Conservation (phyloP, 2,888 invertebrate species). For the Ptychoptera contaminata region DNA sequence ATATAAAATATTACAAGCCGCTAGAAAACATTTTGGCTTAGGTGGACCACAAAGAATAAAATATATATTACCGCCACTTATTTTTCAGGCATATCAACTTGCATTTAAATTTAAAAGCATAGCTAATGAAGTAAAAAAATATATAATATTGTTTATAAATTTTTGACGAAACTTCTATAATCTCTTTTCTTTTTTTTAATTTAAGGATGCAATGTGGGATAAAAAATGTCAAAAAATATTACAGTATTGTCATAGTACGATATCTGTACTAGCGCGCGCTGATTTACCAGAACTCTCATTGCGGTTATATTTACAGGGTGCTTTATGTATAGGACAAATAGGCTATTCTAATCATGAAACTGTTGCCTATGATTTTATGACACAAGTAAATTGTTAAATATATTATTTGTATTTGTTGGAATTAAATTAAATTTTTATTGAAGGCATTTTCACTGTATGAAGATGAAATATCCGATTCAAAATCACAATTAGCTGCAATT, state of each 20-base stretch:
- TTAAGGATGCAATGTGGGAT: slow-evolving; percentile 86
- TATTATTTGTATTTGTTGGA: not conserved
- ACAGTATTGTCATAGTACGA: slow-evolving; percentile 93
- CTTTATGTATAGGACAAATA: slow-evolving; percentile 80
- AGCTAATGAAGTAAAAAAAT: slow-evolving; percentile 44
- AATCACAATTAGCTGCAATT: slow-evolving; percentile 90
- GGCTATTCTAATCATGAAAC: slow-evolving; percentile 91
- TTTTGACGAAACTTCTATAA: slow-evolving; percentile 30
- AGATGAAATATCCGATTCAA: slow-evolving; percentile 95
- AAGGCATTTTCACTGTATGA: slow-evolving; percentile 93
- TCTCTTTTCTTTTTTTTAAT: slow-evolving; percentile 21
- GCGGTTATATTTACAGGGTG: slow-evolving; percentile 88
- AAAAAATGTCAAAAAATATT: slow-evolving; percentile 97
- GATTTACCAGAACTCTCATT: slow-evolving; percentile 88
- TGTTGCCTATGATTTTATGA: slow-evolving; percentile 96
- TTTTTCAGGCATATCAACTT: slow-evolving; percentile 84
- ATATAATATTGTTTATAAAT: no score
- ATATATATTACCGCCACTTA: slow-evolving; percentile 82
- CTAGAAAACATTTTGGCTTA: slow-evolving; percentile 76
- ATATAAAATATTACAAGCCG: slow-evolving; percentile 76
- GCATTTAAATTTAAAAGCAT: slow-evolving; percentile 69
- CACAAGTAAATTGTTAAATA: slow-evolving; percentile 33
- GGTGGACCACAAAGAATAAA: slow-evolving; percentile 81
- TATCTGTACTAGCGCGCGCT: slow-evolving; percentile 85
- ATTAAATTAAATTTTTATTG: slow-evolving; percentile 5